Evolutionary conservation across 2,888 invertebrate genomes (phyloP).

Genomic region (Disparrhopalites patrizii): DNA sequence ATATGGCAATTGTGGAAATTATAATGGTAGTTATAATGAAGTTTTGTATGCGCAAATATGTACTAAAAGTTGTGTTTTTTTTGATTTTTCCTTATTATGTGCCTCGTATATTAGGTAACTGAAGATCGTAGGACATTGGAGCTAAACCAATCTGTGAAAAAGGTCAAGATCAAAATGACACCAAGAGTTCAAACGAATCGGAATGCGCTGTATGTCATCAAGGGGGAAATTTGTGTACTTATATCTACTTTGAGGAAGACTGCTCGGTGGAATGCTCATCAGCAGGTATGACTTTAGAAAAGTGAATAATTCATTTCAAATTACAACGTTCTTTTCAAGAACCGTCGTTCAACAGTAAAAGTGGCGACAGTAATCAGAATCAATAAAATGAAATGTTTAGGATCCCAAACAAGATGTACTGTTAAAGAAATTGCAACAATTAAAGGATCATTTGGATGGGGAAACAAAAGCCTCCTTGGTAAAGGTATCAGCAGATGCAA

Average conservation of each 20-base stretch:
- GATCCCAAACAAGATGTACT: slow-evolving; percentile 37
- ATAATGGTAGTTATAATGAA: too few relatives aligned
- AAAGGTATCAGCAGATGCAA: slow-evolving; percentile 44
- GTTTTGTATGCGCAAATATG: too few relatives aligned
- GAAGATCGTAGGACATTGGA: too few relatives aligned
- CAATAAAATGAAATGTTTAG: neutral
- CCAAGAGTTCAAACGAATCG: slow-evolving; percentile 15
- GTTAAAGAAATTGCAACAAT: slow-evolving; percentile 39
- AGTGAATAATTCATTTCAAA: neutral
- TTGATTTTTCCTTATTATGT: neutral
- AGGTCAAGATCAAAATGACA: slow-evolving; percentile 3
- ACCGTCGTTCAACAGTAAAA: neutral
- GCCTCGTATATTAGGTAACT: neutral
- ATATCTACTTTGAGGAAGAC: slow-evolving; percentile 39
- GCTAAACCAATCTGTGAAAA: neutral
- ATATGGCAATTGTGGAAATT: too few relatives aligned
- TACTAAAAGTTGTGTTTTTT: neutral
- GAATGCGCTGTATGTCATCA: slow-evolving; percentile 32
- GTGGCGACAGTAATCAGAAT: neutral
- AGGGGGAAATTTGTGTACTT: slow-evolving; percentile 44
- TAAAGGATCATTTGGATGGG: slow-evolving; percentile 44
- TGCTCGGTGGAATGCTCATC: slow-evolving; percentile 46
- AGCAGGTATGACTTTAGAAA: slow-evolving; percentile 31
- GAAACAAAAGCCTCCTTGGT: slow-evolving; percentile 28
- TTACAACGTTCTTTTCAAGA: neutral